Evolutionary conservation across 2,888 invertebrate genomes (phyloP).

Genomic region (Acronicta psi): DNA sequence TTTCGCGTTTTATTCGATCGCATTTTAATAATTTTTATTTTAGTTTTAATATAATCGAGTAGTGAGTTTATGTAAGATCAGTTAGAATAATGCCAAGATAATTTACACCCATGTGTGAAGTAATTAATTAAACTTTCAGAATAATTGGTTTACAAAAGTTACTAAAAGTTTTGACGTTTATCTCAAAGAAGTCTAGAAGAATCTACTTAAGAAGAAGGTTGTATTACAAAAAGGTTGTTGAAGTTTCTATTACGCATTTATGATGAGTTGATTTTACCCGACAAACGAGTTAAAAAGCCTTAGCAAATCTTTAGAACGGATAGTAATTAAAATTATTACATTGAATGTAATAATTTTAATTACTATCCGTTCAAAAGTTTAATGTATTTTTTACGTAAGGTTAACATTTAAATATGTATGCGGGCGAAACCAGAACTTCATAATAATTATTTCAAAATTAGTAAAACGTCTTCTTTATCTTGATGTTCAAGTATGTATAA

Average conservation of each 20-base stretch:
- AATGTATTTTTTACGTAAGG: not conserved
- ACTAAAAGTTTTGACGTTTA: too few species aligned
- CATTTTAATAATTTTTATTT: not conserved
- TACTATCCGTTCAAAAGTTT: not conserved
- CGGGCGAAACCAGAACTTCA: not conserved
- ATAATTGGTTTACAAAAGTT: not conserved
- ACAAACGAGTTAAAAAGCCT: too few species aligned
- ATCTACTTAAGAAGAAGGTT: too few species aligned
- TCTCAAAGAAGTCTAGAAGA: too few species aligned
- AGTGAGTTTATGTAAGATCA: not conserved
- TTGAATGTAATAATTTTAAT: not conserved
- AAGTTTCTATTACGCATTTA: too few species aligned
- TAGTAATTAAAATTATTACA: too few species aligned
- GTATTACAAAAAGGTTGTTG: too few species aligned
- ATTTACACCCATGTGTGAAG: not conserved
- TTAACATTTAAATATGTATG: not conserved
- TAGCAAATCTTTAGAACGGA: too few species aligned
- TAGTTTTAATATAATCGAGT: too few species aligned
- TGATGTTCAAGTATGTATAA: too few species aligned
- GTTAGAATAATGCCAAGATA: not conserved
- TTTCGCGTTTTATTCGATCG: conserved; percentile 19
- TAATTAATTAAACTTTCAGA: not conserved
- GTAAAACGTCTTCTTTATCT: not conserved
- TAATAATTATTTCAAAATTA: not conserved
- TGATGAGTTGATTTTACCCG: too few species aligned